Evolutionary conservation across 2,797 vertebrate genomes (phyloP), one percentile per base, ranked within the genome.

Genomic region (Prionace glauca): DNA sequence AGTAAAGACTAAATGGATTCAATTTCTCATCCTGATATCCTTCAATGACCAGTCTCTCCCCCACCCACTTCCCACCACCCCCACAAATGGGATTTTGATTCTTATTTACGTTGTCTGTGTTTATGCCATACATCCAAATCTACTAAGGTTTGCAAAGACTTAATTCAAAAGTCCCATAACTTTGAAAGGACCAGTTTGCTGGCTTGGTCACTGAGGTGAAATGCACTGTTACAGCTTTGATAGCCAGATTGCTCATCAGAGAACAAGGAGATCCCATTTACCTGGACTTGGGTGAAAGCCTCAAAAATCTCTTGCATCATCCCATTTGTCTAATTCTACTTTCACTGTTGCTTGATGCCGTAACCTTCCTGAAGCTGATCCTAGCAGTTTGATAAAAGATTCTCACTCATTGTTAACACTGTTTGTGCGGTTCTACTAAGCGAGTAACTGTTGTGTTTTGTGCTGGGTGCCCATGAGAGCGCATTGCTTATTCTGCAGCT

Each of bases 401-500:
- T 92, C 65, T 41, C 90, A n/a, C 87, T 60, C 29, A 12, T 26
- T 26, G 12, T 88, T 14, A 87, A 56, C 10, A 24, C 8, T 56
- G 10, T 88, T 60, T 26, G 86, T n/a, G 29, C 29, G 1, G 16
- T 62, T 62, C 56, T 90, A 62, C 62, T 16, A 65, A 90, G 29
- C 18, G 26, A 10, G 5, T 60, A 29, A 18, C 24, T 88, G 29
- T 26, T 20, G 32, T 65, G 60, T 65, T 56, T 16, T 29, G 71
- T 74, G 71, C n/a, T 72, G 67, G 50, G 36, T 26, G 22, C 24
- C 74, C 41, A 45, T 69, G 50, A 50, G 45, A 26, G 26, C 50
- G 24, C 56, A n/a, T 72, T 90, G 56, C 32, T 62, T 60, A 65
- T 91, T 60, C 88, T 56, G 32, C 96, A n/a, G 62, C 95, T 50